These are phyloP conservation scores for Sinelater perroti DNA, from an alignment of 2,888 invertebrate genomes.

Conservation along the genomic window DNA sequence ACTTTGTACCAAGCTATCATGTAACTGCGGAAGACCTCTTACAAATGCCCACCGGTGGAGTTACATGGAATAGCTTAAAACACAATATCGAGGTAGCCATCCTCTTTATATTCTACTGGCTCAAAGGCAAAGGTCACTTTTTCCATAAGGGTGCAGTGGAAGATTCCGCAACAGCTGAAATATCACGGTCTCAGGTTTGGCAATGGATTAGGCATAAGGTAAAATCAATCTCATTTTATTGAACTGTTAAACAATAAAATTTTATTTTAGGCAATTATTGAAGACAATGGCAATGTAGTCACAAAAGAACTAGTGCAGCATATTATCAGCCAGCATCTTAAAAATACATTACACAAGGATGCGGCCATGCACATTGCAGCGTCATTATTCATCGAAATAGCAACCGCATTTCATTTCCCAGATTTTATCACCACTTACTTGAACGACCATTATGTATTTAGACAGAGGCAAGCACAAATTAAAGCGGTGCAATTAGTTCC, in stretches of 20 bases:
- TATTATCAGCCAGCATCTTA: conserved; percentile 60
- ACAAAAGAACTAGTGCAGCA: conserved; percentile 64
- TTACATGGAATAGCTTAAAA: conserved; percentile 68
- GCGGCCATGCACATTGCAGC: conserved; percentile 39
- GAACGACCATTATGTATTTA: conserved; percentile 69
- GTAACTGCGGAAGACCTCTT: conserved; percentile 65
- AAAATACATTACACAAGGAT: conserved; percentile 35
- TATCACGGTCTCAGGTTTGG: conserved; percentile 77
- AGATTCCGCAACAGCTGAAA: conserved; percentile 80
- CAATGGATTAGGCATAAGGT: conserved; percentile 75
- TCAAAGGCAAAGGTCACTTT: conserved; percentile 74
- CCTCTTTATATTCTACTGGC: conserved; percentile 74
- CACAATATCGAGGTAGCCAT: conserved; percentile 73
- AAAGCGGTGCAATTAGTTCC: not conserved
- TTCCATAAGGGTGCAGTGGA: conserved; percentile 71
- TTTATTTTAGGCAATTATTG: conserved; percentile 62
- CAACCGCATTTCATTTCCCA: conserved; percentile 67
- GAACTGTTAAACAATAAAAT: not conserved
- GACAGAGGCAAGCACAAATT: conserved; percentile 48
- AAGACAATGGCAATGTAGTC: conserved; percentile 63
- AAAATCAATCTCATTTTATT: conserved; percentile 31
- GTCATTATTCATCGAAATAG: conserved; percentile 69
- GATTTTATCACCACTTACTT: conserved; percentile 74
- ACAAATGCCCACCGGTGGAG: conserved; percentile 69
- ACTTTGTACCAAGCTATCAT: conserved; percentile 55